Conservation (phyloP, 2,113 vertebrate species). For the Fulmarus glacialis region DNA sequence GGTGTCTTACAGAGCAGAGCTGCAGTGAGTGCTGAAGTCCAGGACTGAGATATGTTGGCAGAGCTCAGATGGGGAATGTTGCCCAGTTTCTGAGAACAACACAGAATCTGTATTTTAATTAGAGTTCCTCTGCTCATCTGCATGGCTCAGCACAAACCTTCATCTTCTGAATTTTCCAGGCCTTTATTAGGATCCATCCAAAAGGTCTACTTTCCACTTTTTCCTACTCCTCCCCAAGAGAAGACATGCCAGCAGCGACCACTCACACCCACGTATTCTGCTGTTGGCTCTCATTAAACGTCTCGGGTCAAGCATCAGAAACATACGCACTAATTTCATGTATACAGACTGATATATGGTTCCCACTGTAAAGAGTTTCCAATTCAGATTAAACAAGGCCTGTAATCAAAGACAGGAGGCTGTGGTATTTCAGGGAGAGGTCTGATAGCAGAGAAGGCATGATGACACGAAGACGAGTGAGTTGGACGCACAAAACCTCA, state of each 20-base stretch:
- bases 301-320: background rate
- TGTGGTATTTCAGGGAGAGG: background rate
- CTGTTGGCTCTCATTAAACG: background rate
- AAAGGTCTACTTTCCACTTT: background rate
- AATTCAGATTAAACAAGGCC: background rate
- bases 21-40: conserved; percentile 6
- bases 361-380: background rate
- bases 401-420: background rate
- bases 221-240: background rate
- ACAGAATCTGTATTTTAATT: conserved; percentile 23
- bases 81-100: conserved; percentile 29
- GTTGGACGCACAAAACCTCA: background rate
- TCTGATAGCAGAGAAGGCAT: background rate
- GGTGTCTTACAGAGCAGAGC: background rate
- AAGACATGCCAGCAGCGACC: background rate
- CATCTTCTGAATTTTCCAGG: background rate
- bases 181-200: background rate
- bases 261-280: accelerated
- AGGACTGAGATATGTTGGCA: conserved; percentile 15
- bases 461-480: background rate
- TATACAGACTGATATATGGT: accelerated
- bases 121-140: conserved; percentile 20
- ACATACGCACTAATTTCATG: accelerated
- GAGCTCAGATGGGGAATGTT: background rate
- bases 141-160: background rate